Conservation (phyloP, 2,797 vertebrate genomes). For the Cossypha caffra region DNA sequence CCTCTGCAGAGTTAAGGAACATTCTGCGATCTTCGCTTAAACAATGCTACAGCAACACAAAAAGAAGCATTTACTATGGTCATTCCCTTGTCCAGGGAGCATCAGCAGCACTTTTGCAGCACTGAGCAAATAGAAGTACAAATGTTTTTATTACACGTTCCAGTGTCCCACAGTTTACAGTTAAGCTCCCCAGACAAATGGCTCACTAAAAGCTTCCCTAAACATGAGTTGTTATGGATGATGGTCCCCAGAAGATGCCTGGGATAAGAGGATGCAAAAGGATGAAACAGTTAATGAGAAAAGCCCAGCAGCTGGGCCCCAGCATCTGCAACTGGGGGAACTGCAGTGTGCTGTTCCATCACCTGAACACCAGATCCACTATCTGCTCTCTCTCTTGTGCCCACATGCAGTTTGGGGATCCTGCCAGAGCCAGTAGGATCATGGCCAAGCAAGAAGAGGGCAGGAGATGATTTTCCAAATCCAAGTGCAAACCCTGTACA, state of each 20-base stretch:
- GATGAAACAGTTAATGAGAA: background rate
- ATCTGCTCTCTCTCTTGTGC: fast-evolving
- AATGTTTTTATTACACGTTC: background rate
- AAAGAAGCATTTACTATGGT: fast-evolving
- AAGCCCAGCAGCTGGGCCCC: no score
- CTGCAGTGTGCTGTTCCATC: background rate
- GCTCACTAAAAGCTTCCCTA: background rate
- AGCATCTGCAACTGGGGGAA: no score
- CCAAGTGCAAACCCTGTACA: fast-evolving
- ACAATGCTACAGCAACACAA: background rate
- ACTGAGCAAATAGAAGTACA: background rate
- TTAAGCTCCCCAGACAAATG: no score
- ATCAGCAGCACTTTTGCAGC: background rate
- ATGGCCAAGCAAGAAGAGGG: background rate
- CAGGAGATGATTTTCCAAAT: background rate
- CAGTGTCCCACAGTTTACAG: background rate
- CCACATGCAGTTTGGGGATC: background rate
- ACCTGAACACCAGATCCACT: background rate
- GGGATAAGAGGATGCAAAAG: background rate
- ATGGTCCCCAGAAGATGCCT: background rate
- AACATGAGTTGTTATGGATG: fast-evolving
- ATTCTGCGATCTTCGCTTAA: background rate
- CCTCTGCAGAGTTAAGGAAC: background rate
- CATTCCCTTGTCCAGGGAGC: background rate
- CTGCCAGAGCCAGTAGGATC: background rate